Evolutionary conservation across 2,113 vertebrate genomes (phyloP).

Genomic region (Pyxicephalus adspersus): DNA sequence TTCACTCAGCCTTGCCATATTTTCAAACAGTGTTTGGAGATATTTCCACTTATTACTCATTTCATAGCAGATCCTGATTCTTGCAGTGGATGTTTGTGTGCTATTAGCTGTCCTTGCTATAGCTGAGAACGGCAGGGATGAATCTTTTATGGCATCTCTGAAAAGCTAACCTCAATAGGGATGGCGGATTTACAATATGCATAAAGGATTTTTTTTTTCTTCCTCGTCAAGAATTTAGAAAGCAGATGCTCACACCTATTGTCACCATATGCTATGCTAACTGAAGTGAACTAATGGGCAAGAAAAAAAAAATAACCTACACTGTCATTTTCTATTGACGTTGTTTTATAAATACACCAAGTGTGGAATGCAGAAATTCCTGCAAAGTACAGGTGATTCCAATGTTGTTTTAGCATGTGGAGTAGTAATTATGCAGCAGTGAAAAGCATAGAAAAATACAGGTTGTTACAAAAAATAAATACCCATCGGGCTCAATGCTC

Average conservation of each 20-base stretch:
- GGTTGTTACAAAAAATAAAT: neutral
- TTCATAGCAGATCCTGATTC: slow-evolving; percentile 15
- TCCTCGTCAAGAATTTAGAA: slow-evolving; percentile 47
- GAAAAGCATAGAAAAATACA: neutral
- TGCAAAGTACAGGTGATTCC: neutral
- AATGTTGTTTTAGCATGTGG: neutral
- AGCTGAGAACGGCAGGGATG: slow-evolving; percentile 43
- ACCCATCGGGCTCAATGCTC: too few species aligned
- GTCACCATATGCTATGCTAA: slow-evolving; percentile 55
- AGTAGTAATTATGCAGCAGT: too few species aligned
- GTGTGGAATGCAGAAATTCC: slow-evolving; percentile 33
- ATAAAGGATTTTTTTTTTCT: slow-evolving; percentile 4
- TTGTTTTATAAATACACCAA: slow-evolving; percentile 42
- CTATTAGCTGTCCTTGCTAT: slow-evolving; percentile 24
- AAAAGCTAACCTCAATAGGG: slow-evolving; percentile 36
- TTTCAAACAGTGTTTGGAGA: slow-evolving; percentile 18
- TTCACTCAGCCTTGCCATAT: neutral
- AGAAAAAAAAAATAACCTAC: slow-evolving; percentile 48
- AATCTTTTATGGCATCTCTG: slow-evolving; percentile 49
- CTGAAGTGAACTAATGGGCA: slow-evolving; percentile 51
- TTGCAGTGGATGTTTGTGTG: slow-evolving; percentile 33
- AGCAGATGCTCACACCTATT: slow-evolving; percentile 55
- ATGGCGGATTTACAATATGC: slow-evolving; percentile 42
- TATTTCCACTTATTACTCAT: slow-evolving; percentile 32
- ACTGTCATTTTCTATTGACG: slow-evolving; percentile 53